Conservation (phyloP, 2,888 invertebrate genomes). For the Hermodice carunculata region DNA sequence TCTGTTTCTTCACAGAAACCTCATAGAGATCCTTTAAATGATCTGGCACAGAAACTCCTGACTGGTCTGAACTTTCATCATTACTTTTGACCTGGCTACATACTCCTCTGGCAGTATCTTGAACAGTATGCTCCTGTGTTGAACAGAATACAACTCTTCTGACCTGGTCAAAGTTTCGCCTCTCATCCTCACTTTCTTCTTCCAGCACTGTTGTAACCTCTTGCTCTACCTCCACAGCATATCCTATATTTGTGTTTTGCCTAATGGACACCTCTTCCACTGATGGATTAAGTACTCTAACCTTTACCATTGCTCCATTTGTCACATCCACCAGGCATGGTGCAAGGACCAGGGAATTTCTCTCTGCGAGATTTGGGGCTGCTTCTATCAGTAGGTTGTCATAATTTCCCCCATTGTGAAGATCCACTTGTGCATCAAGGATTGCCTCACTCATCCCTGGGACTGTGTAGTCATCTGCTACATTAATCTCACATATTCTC, state of each 20-base stretch:
- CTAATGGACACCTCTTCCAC: not conserved
- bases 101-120: too few species aligned
- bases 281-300: not conserved
- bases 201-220: not conserved
- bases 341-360: not conserved
- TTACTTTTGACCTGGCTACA: too few species aligned
- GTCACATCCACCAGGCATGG: not conserved
- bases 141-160: too few species aligned
- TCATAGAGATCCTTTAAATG: not conserved
- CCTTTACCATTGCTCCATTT: not conserved
- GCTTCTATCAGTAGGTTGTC: not conserved
- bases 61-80: not conserved
- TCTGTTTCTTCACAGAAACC: too few species aligned
- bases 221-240: too few species aligned
- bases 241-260: not conserved
- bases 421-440: not conserved
- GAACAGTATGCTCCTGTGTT: too few species aligned
- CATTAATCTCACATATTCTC: not conserved
- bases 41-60: not conserved
- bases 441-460: not conserved
- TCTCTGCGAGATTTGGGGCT: not conserved
- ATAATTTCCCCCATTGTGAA: not conserved
- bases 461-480: not conserved
- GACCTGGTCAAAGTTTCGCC: not conserved
- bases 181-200: not conserved